Evolutionary conservation across 2,888 invertebrate species (phyloP).

Genomic region (Thyatira batis): DNA sequence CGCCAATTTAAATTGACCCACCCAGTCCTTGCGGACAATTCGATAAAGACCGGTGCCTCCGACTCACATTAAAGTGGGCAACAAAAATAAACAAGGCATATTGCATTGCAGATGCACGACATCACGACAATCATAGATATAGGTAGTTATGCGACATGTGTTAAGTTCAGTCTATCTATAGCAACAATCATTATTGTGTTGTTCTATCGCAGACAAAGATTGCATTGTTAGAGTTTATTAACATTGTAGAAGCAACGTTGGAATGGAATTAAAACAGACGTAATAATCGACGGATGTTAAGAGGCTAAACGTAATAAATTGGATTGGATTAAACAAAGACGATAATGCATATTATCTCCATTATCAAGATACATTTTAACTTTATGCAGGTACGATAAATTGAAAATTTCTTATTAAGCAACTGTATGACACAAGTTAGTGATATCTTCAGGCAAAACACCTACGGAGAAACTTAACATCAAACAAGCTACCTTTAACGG

Average conservation of each 20-base stretch:
- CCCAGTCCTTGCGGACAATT: conserved; percentile 39
- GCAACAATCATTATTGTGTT: conserved; percentile 50
- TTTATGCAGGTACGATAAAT: no score
- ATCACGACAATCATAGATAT: conserved; percentile 27
- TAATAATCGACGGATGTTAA: background rate
- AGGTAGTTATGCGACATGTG: conserved; percentile 10
- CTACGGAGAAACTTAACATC: conserved; percentile 24
- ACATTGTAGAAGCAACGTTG: conserved; percentile 8
- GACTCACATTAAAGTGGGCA: conserved; percentile 50
- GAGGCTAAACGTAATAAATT: background rate
- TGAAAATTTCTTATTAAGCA: conserved; percentile 14
- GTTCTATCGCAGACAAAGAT: conserved; percentile 17
- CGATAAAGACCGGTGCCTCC: conserved; percentile 25
- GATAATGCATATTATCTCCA: no score
- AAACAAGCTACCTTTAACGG: conserved; percentile 18
- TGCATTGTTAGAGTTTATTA: conserved; percentile 27
- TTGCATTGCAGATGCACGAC: conserved; percentile 61
- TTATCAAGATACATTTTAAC: no score
- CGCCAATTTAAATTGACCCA: conserved; percentile 61
- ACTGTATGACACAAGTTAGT: conserved; percentile 9
- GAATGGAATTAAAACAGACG: background rate
- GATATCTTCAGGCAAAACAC: conserved; percentile 32
- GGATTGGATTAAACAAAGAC: background rate
- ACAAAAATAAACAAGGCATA: conserved; percentile 71
- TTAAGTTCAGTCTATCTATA: conserved; percentile 41